Conservation (phyloP, 2,888 invertebrate species). For the Tetheella fluctuosa region DNA sequence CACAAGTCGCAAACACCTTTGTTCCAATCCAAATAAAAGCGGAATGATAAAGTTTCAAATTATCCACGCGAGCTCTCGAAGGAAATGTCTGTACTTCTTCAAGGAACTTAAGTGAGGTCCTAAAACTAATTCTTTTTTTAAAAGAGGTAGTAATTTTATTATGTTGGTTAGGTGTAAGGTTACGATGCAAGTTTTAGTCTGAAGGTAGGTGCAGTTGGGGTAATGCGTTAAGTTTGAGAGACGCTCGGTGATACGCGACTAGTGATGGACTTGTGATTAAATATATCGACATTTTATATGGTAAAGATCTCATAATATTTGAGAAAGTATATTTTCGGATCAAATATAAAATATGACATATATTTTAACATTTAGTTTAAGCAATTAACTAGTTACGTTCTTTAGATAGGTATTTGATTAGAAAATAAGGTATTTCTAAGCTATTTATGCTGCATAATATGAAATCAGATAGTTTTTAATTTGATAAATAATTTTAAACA, state of each 20-base stretch:
- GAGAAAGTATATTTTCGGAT: too few species aligned
- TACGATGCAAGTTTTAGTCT: conserved; percentile 59
- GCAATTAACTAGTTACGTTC: too few species aligned
- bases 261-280: conserved; percentile 34
- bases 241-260: conserved; percentile 53
- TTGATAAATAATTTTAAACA: too few species aligned
- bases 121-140: conserved; percentile 15
- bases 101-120: conserved; percentile 1
- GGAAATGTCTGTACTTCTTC: not conserved
- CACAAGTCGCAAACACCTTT: not conserved
- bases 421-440: too few species aligned
- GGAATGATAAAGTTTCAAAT: not conserved
- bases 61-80: not conserved
- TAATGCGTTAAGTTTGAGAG: conserved; percentile 76
- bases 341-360: too few species aligned
- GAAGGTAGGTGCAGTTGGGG: conserved; percentile 66
- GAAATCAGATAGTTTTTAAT: too few species aligned
- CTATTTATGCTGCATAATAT: too few species aligned
- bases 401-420: too few species aligned
- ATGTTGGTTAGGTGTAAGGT: conserved; percentile 53
- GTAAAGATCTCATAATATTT: too few species aligned
- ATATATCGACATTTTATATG: conserved; percentile 26
- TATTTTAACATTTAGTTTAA: too few species aligned
- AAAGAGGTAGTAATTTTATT: conserved; percentile 18
- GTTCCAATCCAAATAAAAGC: not conserved